Base-by-base conservation (phyloP, 2,113 vertebrate species). In the Carollia perspicillata region DNA sequence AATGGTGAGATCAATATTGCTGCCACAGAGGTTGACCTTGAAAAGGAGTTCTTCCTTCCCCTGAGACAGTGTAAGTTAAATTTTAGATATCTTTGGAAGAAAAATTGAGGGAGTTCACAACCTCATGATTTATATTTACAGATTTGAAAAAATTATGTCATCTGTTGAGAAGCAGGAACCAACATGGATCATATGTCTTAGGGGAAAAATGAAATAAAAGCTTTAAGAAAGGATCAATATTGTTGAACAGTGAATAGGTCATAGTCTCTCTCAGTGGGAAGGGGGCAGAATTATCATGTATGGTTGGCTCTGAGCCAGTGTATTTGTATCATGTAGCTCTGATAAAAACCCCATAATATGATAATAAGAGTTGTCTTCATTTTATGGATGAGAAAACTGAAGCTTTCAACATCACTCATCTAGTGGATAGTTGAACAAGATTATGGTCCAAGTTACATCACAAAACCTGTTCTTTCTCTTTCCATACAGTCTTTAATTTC, bases 151-250 rank as follows among this genome's bases (percentile, higher is more conserved):
- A 66, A 72, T 40, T 3, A n/a, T 42, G 33, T 35, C 7, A 72
- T 58, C 44, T 88, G 14, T 77, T 91, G 37, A 96, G 65, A 95
- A 84, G 74, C 30, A 87, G 17, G 28, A 93, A 37, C 49, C 44
- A 89, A 90, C 35, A 2, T 89, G 35, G 68, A 22, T 23, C 63
- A 23, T 17, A 69, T 42, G 23, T 69, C 40, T 69, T 75, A 0
- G 16, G 37, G 44, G n/a, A 79, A n/a, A 66, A 65, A 12, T 17
- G 4, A 78, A 63, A 69, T 18, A 47, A 71, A 83, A 65, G 55
- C 42, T 23, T 28, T 49, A 23, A 17, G 20, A 33, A 53, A 65
- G 16, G 23, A 40, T 84, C 3, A 91, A 51, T 44, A 95, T 0
- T 71, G 13, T 68, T 88, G 23, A 94, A 71, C 65, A 88, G 17